These are phyloP conservation scores for Dipodomys spectabilis DNA, from an alignment of 2,113 vertebrate species.

Conservation along the genomic window DNA sequence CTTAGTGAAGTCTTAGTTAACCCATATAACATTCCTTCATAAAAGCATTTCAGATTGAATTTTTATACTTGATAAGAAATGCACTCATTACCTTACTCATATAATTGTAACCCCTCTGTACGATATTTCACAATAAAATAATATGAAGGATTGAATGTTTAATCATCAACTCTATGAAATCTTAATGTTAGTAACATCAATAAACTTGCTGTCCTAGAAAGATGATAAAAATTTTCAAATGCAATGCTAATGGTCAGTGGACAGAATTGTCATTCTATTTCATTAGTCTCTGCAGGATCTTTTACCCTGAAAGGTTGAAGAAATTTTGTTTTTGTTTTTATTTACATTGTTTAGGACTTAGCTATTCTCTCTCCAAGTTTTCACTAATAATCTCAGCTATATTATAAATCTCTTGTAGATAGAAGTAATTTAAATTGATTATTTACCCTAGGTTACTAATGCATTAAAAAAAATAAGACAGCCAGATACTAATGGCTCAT, in stretches of 20 bases:
- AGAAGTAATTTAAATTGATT: not conserved
- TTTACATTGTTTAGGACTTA: not conserved
- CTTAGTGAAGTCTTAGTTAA: not conserved
- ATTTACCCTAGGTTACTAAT: not conserved
- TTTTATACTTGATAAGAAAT: too few species aligned
- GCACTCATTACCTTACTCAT: too few species aligned
- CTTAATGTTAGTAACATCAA: not conserved
- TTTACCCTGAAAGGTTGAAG: not conserved
- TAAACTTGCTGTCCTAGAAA: not conserved
- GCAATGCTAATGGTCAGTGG: not conserved
- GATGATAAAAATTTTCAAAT: not conserved
- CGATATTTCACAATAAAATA: too few species aligned
- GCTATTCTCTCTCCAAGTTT: not conserved
- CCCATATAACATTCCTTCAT: not conserved
- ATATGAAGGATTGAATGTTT: not conserved
- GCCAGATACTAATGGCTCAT: too few species aligned
- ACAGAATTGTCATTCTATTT: not conserved
- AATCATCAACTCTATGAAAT: not conserved
- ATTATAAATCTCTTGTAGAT: not conserved
- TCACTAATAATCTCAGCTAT: not conserved
- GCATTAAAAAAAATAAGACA: not conserved
- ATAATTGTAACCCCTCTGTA: too few species aligned
- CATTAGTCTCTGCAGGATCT: not conserved
- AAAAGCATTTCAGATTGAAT: not conserved
- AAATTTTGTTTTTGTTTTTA: not conserved